Evolutionary conservation across 2,888 invertebrate genomes (phyloP).

Genomic region (Periphyllus acericola): DNA sequence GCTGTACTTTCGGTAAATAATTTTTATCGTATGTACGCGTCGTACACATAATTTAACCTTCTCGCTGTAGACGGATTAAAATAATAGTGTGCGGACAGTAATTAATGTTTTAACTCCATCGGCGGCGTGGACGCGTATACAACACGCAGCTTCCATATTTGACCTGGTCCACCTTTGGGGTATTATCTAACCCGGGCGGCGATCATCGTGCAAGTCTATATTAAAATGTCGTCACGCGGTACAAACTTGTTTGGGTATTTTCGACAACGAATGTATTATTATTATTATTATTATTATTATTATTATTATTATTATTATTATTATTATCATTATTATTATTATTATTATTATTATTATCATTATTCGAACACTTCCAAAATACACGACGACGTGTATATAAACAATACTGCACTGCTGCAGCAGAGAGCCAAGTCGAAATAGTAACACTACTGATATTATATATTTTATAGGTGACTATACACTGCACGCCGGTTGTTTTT

Average conservation of each 20-base stretch:
- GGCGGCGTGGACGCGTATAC: conserved; percentile 2
- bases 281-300: too few species aligned
- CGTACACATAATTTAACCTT: conserved; percentile 20
- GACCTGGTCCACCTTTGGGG: conserved; percentile 36
- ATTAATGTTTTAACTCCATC: conserved; percentile 47
- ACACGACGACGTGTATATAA: not conserved
- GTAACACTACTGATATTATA: too few species aligned
- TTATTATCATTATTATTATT: too few species aligned
- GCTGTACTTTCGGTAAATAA: not conserved
- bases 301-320: too few species aligned
- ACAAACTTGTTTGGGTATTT: conserved; percentile 4
- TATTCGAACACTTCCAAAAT: not conserved
- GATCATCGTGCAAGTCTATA: not conserved
- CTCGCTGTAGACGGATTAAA: conserved; percentile 22
- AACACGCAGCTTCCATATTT: conserved; percentile 42
- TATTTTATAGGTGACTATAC: not conserved
- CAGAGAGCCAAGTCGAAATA: too few species aligned
- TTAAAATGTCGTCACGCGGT: conserved; percentile 32
- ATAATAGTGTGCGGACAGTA: conserved; percentile 46
- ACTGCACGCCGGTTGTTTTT: not conserved
- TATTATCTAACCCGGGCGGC: conserved; percentile 14
- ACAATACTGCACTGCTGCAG: not conserved
- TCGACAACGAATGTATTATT: conserved; percentile 19
- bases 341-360: too few species aligned
- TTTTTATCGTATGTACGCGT: conserved; percentile 13